Evolutionary conservation across 2,888 invertebrate genomes (phyloP).

Genomic region (Stictocephala bisonia): DNA sequence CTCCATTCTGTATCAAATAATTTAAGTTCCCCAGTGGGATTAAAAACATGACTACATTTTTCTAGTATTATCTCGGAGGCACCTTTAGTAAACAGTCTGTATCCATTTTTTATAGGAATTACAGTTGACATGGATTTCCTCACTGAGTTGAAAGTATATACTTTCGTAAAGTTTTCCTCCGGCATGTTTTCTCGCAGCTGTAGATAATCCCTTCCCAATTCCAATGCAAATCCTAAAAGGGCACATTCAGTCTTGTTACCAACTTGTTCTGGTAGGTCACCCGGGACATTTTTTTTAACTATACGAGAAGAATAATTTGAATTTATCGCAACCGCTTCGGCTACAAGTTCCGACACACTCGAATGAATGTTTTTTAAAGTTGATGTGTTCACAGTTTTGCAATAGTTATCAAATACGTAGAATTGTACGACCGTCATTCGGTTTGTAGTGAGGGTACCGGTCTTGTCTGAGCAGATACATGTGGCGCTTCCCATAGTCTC

Average conservation of each 20-base stretch:
- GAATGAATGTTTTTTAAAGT: constrained; percentile 63
- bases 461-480: constrained; percentile 75
- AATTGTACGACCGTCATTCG: constrained; percentile 72
- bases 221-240: constrained; percentile 71
- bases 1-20: constrained; percentile 56
- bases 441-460: constrained; percentile 74
- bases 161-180: constrained; percentile 68
- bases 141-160: constrained; percentile 74
- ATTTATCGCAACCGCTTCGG: constrained; percentile 70
- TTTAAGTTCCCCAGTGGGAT: constrained; percentile 56
- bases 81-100: constrained; percentile 71
- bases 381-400: background rate
- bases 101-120: constrained; percentile 66
- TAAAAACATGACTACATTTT: constrained; percentile 67
- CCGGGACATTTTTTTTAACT: constrained; percentile 60
- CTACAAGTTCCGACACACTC: constrained; percentile 66
- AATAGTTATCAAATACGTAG: constrained; percentile 58
- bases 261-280: constrained; percentile 69
- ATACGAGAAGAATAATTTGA: constrained; percentile 71
- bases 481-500: constrained; percentile 76
- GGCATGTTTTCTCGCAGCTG: constrained; percentile 68
- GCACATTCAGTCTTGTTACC: constrained; percentile 78
- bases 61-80: constrained; percentile 74
- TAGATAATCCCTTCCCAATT: constrained; percentile 70
- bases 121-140: constrained; percentile 76